These are phyloP conservation scores for Araneus ventricosus DNA, from an alignment of 1,140 invertebrate genomes.

Conservation along the genomic window DNA sequence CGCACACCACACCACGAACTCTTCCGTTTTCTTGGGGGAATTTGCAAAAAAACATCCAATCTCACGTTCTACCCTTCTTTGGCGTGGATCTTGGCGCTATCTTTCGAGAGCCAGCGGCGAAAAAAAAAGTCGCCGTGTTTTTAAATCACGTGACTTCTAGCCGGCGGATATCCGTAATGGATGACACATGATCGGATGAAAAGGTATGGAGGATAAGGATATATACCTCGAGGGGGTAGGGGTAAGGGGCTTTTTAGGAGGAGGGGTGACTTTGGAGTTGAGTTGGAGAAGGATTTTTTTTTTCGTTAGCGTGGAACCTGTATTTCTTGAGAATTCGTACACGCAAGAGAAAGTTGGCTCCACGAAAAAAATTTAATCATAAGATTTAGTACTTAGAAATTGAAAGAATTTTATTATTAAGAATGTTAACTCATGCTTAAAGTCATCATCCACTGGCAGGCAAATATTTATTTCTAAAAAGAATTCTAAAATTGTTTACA, in stretches of 20 bases:
- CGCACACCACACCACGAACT: slow-evolving; percentile 1
- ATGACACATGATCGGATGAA: slow-evolving; percentile 67
- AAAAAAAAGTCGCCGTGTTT: slow-evolving; percentile 1
- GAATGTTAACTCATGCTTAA: too few relatives aligned
- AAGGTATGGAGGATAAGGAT: slow-evolving; percentile 47
- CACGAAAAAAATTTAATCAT: neutral
- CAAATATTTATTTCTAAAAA: too few relatives aligned
- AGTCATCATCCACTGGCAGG: too few relatives aligned
- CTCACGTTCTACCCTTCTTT: neutral
- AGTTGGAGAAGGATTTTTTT: neutral
- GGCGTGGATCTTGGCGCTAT: slow-evolving; percentile 46
- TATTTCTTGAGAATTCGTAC: neutral
- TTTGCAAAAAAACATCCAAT: slow-evolving; percentile 44
- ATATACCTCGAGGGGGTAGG: slow-evolving; percentile 22
- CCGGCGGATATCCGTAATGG: slow-evolving; percentile 71
- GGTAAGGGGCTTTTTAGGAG: slow-evolving; percentile 23
- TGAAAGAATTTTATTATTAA: too few relatives aligned
- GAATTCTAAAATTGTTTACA: too few relatives aligned
- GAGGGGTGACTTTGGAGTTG: neutral
- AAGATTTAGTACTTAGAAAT: too few relatives aligned
- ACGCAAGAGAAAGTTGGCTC: neutral
- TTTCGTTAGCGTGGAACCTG: neutral
- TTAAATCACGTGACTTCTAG: slow-evolving; percentile 61
- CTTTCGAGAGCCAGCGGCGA: neutral
- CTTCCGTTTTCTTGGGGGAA: slow-evolving; percentile 24